These are phyloP conservation scores for Arvicanthis niloticus DNA, from an alignment of 2,113 vertebrate genomes.

Conservation along the genomic window DNA sequence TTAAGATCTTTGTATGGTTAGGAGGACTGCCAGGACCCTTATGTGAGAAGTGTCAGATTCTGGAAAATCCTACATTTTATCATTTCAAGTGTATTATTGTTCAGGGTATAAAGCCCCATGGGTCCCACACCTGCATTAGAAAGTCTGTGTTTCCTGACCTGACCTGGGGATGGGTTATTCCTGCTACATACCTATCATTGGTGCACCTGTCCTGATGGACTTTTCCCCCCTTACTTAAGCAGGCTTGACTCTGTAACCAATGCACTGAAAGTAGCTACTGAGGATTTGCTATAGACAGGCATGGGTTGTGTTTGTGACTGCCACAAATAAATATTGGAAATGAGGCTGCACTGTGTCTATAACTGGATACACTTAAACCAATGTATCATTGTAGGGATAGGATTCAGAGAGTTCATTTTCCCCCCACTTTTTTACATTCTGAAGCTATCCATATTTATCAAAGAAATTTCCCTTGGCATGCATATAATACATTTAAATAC, in stretches of 20 bases:
- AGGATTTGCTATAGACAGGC: neutral
- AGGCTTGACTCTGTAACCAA: neutral
- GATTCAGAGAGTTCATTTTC: neutral
- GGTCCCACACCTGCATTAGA: neutral
- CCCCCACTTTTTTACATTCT: neutral
- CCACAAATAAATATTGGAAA: neutral
- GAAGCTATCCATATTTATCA: neutral
- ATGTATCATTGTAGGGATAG: fast-evolving
- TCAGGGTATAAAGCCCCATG: neutral
- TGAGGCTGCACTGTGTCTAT: neutral
- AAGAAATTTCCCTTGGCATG: neutral
- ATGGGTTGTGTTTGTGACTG: neutral
- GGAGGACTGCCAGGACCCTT: neutral
- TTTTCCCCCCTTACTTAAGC: neutral
- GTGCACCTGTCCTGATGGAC: neutral
- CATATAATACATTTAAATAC: neutral
- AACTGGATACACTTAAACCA: neutral
- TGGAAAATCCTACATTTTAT: neutral
- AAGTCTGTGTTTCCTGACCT: neutral
- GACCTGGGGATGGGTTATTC: neutral
- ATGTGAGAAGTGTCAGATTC: neutral
- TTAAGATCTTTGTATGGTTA: neutral
- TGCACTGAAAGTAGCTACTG: neutral
- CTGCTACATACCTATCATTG: neutral
- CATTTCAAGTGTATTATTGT: neutral